A percentile compares a stretch with the other conserved stretches of the same genome.
phyloP scores from a whole-genome alignment of 1,140 invertebrate species.

The Drosophila mayri region DNA sequence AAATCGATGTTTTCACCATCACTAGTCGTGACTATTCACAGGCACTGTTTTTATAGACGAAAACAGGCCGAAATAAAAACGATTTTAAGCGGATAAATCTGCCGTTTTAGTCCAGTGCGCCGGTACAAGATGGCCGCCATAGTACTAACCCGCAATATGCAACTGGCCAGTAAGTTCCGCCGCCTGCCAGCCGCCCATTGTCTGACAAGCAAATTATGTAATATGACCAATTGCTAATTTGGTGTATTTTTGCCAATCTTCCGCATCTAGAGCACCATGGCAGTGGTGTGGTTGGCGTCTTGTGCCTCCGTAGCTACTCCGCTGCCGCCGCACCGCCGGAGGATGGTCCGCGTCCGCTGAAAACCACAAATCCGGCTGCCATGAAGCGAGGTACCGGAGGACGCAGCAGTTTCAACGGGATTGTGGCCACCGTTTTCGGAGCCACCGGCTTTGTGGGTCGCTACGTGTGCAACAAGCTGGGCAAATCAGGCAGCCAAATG shows the following conservation, averaged over 20 bases:
- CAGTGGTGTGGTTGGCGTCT: slow-evolving; percentile 72
- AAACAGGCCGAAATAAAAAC: slow-evolving; percentile 29
- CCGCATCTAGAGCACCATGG: slow-evolving; percentile 70
- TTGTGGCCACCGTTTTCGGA: slow-evolving; percentile 99
- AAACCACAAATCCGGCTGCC: slow-evolving; percentile 86
- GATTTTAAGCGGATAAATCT: slow-evolving; percentile 23
- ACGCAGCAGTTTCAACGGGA: slow-evolving; percentile 97
- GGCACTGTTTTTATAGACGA: slow-evolving; percentile 29
- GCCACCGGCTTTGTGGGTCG: slow-evolving; percentile 94
- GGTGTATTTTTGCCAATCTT: background rate
- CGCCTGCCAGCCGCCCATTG: background rate
- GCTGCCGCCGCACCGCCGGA: slow-evolving; percentile 62
- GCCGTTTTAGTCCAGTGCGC: slow-evolving; percentile 30
- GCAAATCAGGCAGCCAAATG: slow-evolving; percentile 94
- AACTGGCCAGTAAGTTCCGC: slow-evolving; percentile 77
- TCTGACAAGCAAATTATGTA: slow-evolving; percentile 67
- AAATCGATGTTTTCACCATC: too few relatives aligned
- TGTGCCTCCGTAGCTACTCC: slow-evolving; percentile 69
- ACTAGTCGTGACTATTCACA: slow-evolving; percentile 3
- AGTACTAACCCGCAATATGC: slow-evolving; percentile 77
- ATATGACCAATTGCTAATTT: slow-evolving; percentile 34
- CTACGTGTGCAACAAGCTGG: slow-evolving; percentile 94
- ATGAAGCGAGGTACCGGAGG: slow-evolving; percentile 96
- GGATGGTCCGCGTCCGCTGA: slow-evolving; percentile 75
- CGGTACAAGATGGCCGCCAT: slow-evolving; percentile 72